Evolutionary conservation across 2,797 vertebrate genomes (phyloP), one percentile per base, ranked within the genome.

Genomic region (Fundulus diaphanus): DNA sequence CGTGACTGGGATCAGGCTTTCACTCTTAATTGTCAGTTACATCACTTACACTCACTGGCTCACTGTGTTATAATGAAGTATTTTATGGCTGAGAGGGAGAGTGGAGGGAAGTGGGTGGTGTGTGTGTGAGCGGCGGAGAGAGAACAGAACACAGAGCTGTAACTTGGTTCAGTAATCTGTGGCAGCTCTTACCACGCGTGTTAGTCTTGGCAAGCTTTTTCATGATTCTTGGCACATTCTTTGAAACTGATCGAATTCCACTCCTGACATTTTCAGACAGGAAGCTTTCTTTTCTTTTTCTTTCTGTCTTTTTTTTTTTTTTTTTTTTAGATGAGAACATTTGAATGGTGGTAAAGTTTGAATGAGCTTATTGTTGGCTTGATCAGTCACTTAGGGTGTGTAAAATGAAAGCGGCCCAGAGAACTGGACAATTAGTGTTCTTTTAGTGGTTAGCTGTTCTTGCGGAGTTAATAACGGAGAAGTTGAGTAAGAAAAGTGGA

Each of bases 11-110:
- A 94, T 94, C 94, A 89, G 91, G 88, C 93, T 93, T 94, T 93
- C 92, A 93, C 94, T 93, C 94, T 92, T 94, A 94, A 94, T 94
- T 94, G 94, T 93, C 94, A 93, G 92, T 94, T 94, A 94, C 93
- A 94, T 94, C 93, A 94, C 93, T 94, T 94, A 93, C 90, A 93
- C 92, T 94, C 91, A 88, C 92, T 93, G 92, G 92, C 92, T 91
- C 90, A 88, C 83, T 92, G 92, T 92, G 92, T 89, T 92, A 93
- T 93, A 94, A 94, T 94, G 92, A 93, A 94, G 92, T 94, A 94
- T 94, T 94, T 94, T 94, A 93, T 94, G 92, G 92, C 92, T 91
- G 92, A 88, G 90, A 85, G 92, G 90, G 90, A 82, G 90, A 82
- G 89, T 20, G 85, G 69, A 76, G 76, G 82, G 73, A 88, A 83